Conservation (phyloP, 1,140 invertebrate species). For the Diabrotica virgifera region DNA sequence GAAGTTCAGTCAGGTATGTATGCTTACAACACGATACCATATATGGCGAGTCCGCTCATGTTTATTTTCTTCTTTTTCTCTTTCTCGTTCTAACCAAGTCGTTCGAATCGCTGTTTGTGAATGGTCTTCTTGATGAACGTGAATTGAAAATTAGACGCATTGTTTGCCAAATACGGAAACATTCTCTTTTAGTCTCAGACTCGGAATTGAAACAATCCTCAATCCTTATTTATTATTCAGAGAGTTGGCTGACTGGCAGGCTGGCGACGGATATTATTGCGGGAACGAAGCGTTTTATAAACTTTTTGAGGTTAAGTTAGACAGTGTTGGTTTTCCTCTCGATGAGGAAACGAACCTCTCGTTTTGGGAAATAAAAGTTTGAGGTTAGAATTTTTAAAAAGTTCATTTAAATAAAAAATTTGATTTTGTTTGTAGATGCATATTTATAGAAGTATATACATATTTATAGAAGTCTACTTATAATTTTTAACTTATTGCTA, state of each 20-base stretch:
- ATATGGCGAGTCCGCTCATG: background rate
- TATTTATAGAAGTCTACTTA: too few species aligned
- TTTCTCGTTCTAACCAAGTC: conserved; percentile 1
- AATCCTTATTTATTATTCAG: background rate
- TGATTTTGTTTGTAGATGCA: too few species aligned
- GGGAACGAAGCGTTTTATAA: background rate
- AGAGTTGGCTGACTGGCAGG: background rate
- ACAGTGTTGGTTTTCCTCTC: too few species aligned
- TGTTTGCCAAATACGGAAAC: conserved; percentile 2
- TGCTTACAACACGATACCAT: background rate
- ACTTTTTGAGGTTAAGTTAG: background rate
- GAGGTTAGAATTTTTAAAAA: too few species aligned
- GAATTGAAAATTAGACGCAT: conserved; percentile 2
- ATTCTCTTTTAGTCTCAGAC: background rate
- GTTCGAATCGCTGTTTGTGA: background rate
- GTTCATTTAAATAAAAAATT: too few species aligned
- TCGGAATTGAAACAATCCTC: background rate
- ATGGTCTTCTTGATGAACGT: conserved; percentile 1
- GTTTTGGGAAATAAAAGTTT: too few species aligned
- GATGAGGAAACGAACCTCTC: too few species aligned
- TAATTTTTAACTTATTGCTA: too few species aligned
- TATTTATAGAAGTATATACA: too few species aligned
- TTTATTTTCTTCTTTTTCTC: background rate
- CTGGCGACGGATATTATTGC: too few species aligned
- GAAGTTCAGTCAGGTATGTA: too few species aligned